Evolutionary conservation across 2,888 invertebrate genomes (phyloP), one percentile per base, ranked within the genome.

Genomic region (Rhamphomyia laevipes): DNA sequence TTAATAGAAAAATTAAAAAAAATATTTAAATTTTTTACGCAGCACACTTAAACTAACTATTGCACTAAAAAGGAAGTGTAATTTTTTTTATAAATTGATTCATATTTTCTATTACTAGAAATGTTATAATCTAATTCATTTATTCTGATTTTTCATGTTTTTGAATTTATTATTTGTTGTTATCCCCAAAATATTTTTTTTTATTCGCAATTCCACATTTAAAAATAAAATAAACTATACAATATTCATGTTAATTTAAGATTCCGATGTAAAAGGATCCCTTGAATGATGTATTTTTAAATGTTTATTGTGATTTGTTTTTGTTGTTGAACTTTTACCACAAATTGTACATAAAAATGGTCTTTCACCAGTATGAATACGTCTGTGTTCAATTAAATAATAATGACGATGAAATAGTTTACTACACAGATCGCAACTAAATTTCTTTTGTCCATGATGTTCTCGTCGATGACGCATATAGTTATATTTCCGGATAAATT

Each of bases 231-330:
- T n/a, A n/a, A n/a, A n/a, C n/a, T n/a, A n/a, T n/a, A n/a, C n/a
- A n/a, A n/a, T n/a, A n/a, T n/a, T n/a, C n/a, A n/a, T 51, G 44
- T 45, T 43, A 51, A 33, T 40, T 63, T 69, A 68, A 51, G 65
- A 73, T 76, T 90, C 91, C 10, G 88, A 86, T 57, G 85, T 88
- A 55, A 90, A 82, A 35, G 88, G 86, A 67, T 90, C 90, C 47
- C 90, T 74, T 46, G 89, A 88, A 71, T 90, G 89, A 68, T 91
- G 91, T 59, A 90, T 90, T 71, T 85, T 84, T 51, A 90, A 78
- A 68, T 91, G 90, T 67, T 90, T 90, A 62, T 90, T 89, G 63
- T 91, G 90, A 72, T 91, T 91, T 42, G 88, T 88, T 71, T 90
- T 90, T 48, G 90, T 90, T 58, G 86, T 84, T 44, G 88, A 88